phyloP scores from a whole-genome alignment of 2,888 invertebrate species.

The Stegophylla sp. region DNA sequence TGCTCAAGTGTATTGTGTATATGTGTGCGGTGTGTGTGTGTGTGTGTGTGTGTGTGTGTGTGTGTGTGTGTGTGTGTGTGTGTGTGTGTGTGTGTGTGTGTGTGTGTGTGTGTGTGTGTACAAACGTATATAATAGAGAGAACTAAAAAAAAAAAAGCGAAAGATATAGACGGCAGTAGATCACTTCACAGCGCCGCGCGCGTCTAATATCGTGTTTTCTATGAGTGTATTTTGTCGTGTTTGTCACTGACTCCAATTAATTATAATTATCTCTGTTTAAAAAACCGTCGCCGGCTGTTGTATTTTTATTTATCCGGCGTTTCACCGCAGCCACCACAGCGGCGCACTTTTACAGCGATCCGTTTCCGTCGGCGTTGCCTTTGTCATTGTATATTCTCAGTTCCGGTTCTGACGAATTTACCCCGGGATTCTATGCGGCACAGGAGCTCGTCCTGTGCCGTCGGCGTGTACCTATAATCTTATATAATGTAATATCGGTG shows the following conservation, averaged over 20 bases:
- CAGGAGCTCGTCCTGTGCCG: no score
- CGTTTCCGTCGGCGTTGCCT: constrained; percentile 2
- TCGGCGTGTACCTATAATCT: no score
- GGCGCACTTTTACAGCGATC: background rate
- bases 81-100: no score
- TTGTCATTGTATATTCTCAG: background rate
- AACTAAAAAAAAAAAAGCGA: background rate
- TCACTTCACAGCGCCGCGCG: constrained; percentile 4
- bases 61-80: no score
- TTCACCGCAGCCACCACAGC: background rate
- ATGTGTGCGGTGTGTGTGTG: background rate
- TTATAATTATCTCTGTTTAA: constrained; percentile 57
- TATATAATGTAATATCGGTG: no score
- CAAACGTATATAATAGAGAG: background rate
- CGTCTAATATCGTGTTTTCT: background rate
- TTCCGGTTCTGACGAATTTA: constrained; percentile 6
- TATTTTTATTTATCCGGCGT: constrained; percentile 42
- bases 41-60: no score
- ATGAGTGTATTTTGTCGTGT: constrained; percentile 31
- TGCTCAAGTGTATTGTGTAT: background rate
- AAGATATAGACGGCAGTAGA: background rate
- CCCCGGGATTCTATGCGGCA: background rate
- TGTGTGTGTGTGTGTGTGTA: no score
- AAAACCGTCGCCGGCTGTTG: constrained; percentile 25
- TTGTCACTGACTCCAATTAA: constrained; percentile 46